Conservation (phyloP, 2,113 vertebrate genomes). For the Pelobates fuscus region DNA sequence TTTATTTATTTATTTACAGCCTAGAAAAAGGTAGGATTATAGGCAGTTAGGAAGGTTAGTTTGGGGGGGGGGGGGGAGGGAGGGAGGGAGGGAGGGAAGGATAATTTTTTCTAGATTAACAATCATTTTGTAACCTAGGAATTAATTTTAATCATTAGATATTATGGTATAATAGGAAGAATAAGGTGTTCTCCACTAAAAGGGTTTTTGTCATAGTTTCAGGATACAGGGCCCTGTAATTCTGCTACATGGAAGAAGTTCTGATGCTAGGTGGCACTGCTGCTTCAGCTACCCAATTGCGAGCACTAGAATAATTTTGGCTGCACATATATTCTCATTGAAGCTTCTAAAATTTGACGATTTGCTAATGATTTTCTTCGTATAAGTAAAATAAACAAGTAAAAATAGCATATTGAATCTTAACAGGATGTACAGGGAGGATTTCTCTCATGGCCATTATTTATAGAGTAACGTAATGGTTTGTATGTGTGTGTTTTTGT, state of each 20-base stretch:
- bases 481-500: neutral
- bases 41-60: no score
- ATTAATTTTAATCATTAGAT: no score
- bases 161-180: no score
- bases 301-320: neutral
- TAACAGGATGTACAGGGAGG: neutral
- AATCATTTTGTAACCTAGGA: no score
- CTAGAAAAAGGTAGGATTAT: no score
- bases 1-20: no score
- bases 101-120: no score
- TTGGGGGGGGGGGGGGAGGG: no score
- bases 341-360: neutral
- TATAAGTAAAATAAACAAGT: neutral
- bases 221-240: no score
- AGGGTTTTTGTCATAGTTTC: no score
- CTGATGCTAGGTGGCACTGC: conserved; percentile 13
- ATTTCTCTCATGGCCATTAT: conserved; percentile 13
- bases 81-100: no score
- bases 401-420: neutral
- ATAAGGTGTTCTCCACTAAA: no score
- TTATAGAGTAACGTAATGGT: neutral
- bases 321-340: neutral
- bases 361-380: conserved; percentile 15
- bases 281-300: conserved; percentile 1
- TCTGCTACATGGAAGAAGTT: neutral